Evolutionary conservation across 2,888 invertebrate species (phyloP).

Genomic region (Andrena chrysosceles): DNA sequence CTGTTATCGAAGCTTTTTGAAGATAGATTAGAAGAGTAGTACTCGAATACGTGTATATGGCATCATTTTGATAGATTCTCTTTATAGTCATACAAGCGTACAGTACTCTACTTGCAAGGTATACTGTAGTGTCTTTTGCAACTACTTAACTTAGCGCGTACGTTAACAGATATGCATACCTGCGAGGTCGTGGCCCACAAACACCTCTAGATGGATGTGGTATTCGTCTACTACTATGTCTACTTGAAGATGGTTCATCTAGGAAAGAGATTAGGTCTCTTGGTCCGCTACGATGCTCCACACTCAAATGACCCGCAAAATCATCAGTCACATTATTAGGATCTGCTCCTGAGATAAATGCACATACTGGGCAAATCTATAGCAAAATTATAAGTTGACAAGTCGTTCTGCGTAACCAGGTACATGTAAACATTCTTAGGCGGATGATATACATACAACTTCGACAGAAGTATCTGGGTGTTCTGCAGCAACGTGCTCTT

Average conservation of each 20-base stretch:
- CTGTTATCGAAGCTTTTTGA: neutral
- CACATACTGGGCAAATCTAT: constrained; percentile 98
- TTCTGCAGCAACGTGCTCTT: constrained; percentile 96
- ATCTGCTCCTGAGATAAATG: constrained; percentile 98
- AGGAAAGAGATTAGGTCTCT: constrained; percentile 97
- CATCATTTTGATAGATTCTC: neutral
- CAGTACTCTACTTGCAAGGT: constrained; percentile 8
- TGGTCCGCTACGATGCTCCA: constrained; percentile 96
- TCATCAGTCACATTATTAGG: constrained; percentile 99
- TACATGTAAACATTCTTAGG: neutral
- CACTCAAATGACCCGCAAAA: constrained; percentile 97
- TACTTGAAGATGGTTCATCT: constrained; percentile 94
- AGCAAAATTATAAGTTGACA: constrained; percentile 57
- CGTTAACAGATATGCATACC: constrained; percentile 81
- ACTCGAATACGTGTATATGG: neutral
- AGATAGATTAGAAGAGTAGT: constrained; percentile 2
- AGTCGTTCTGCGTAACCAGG: neutral
- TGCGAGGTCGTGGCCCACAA: constrained; percentile 91
- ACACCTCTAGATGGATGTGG: constrained; percentile 92
- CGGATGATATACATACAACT: constrained; percentile 88
- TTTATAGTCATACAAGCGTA: neutral
- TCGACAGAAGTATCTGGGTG: constrained; percentile 96
- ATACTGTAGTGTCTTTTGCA: constrained; percentile 10
- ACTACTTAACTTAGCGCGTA: constrained; percentile 6
- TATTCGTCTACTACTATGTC: constrained; percentile 92